A percentile compares a stretch with the other conserved stretches of the same genome.
Conservation (phyloP, 1,140 invertebrate genomes). For the Hycleus phaleratus region DNA sequence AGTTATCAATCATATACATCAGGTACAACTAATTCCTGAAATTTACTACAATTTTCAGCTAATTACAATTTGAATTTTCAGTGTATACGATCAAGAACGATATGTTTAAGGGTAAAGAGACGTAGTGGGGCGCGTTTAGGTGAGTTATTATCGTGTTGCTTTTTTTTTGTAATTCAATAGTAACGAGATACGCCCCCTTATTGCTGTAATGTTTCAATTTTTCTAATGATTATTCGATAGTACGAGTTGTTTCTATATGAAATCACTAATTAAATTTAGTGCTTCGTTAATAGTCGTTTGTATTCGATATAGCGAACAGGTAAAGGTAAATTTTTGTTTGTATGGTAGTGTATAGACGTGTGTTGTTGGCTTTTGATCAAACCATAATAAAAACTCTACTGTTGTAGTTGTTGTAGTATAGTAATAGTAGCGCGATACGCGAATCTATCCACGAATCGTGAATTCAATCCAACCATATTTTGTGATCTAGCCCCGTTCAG, state of each 20-base stretch:
- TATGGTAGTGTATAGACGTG: too few species aligned
- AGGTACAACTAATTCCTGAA: slow-evolving; percentile 52
- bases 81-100: slow-evolving; percentile 91
- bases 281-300: slow-evolving; percentile 11
- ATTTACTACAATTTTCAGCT: not conserved
- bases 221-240: too few species aligned
- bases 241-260: not conserved
- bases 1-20: slow-evolving; percentile 88
- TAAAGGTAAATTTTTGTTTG: slow-evolving; percentile 11
- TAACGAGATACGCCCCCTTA: too few species aligned
- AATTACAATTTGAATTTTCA: slow-evolving; percentile 39
- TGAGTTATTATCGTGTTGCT: slow-evolving; percentile 49
- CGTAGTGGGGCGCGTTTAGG: slow-evolving; percentile 76
- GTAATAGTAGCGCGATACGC: too few species aligned
- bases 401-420: too few species aligned
- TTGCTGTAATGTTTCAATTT: too few species aligned
- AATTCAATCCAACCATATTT: too few species aligned
- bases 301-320: slow-evolving; percentile 14
- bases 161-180: too few species aligned
- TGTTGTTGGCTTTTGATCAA: too few species aligned
- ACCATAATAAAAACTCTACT: too few species aligned
- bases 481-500: too few species aligned
- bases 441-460: too few species aligned
- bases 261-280: slow-evolving; percentile 7
- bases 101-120: slow-evolving; percentile 85